These are phyloP conservation scores for Coenonympha arcania DNA, from an alignment of 2,888 invertebrate species.

Conservation along the genomic window DNA sequence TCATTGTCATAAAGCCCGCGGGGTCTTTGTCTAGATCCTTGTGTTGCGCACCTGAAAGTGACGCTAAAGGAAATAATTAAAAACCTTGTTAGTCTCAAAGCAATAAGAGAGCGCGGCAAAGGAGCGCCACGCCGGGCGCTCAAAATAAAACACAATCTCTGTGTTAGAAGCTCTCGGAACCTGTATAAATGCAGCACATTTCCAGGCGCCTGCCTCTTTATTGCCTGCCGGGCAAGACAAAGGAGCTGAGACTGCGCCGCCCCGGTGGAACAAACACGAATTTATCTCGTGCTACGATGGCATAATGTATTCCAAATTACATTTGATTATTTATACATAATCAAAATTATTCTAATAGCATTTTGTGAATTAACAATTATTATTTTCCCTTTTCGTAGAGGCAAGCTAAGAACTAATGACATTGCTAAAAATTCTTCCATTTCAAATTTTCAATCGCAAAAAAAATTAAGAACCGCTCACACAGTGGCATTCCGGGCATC, in stretches of 20 bases:
- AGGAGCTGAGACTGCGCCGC: constrained; percentile 55
- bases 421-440: background rate
- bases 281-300: constrained; percentile 42
- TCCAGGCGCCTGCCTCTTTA: constrained; percentile 65
- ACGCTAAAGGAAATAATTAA: constrained; percentile 72
- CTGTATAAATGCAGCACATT: constrained; percentile 68
- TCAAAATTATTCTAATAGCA: no score
- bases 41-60: constrained; percentile 47
- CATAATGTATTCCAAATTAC: no score
- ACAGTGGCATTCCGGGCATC: background rate
- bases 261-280: constrained; percentile 60
- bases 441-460: background rate
- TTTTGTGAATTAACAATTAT: no score
- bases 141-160: constrained; percentile 56
- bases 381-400: background rate
- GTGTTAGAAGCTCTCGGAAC: constrained; percentile 43
- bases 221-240: constrained; percentile 63
- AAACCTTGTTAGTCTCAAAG: constrained; percentile 68
- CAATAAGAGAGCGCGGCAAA: constrained; percentile 61
- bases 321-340: no score
- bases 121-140: constrained; percentile 52
- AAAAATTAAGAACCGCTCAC: background rate
- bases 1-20: constrained; percentile 15
- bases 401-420: background rate
- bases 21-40: constrained; percentile 21